These are phyloP conservation scores for Zaprionus camerounensis DNA, from an alignment of 1,140 invertebrate genomes.

Conservation along the genomic window DNA sequence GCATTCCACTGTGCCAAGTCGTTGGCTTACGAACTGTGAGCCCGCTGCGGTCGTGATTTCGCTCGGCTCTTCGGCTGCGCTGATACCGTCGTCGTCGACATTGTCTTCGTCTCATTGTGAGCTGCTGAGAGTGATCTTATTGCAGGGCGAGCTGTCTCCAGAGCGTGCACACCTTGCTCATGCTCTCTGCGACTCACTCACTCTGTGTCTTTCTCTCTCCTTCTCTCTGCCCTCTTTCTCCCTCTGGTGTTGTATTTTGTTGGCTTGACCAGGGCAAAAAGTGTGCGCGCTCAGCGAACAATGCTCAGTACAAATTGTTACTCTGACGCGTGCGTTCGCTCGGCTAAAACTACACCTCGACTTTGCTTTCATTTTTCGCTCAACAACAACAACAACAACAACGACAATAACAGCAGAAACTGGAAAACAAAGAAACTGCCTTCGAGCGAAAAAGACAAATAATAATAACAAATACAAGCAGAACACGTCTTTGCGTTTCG, in stretches of 20 bases:
- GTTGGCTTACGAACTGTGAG: neutral
- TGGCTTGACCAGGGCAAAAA: slow-evolving; percentile 60
- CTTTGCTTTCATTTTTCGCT: slow-evolving; percentile 55
- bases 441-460: slow-evolving; percentile 39
- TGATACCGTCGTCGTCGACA: slow-evolving; percentile 40
- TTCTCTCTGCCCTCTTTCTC: slow-evolving; percentile 8
- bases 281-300: slow-evolving; percentile 27
- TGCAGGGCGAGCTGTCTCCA: slow-evolving; percentile 43
- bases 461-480: slow-evolving; percentile 51
- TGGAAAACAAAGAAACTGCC: slow-evolving; percentile 71
- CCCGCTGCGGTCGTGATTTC: slow-evolving; percentile 1
- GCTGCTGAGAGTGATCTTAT: slow-evolving; percentile 57
- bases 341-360: slow-evolving; percentile 44
- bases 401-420: slow-evolving; percentile 34
- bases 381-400: slow-evolving; percentile 26
- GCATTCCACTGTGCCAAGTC: slow-evolving; percentile 38
- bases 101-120: neutral
- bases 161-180: neutral
- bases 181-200: slow-evolving; percentile 4
- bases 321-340: slow-evolving; percentile 64
- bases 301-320: slow-evolving; percentile 68
- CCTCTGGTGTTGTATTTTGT: slow-evolving; percentile 4
- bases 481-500: slow-evolving; percentile 63
- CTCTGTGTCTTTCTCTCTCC: slow-evolving; percentile 5
- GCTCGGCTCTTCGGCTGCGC: slow-evolving; percentile 12